Conservation (phyloP, 2,113 vertebrate species). For the Dromas ardeola region DNA sequence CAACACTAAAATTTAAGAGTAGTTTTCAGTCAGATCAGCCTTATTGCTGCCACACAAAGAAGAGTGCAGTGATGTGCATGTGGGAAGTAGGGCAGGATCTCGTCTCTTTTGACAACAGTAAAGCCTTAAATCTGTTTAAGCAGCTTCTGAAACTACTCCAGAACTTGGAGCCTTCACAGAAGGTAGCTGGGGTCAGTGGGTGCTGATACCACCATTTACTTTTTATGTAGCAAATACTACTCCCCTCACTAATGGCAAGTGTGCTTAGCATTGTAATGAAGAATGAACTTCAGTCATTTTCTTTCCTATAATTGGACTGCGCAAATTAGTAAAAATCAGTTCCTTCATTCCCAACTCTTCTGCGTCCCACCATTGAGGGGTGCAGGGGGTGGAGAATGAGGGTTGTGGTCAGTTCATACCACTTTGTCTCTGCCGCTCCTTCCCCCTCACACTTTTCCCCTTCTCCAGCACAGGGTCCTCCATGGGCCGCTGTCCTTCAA, state of each 20-base stretch:
- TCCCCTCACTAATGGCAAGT: background rate
- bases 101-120: background rate
- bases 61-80: background rate
- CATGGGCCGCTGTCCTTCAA: background rate
- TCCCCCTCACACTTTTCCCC: background rate
- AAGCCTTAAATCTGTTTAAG: background rate
- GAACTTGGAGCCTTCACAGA: background rate
- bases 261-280: background rate
- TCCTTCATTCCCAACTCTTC: background rate
- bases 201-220: background rate
- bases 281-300: background rate
- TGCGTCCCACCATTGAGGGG: fast-evolving
- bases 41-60: background rate
- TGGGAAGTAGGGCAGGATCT: background rate
- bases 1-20: background rate
- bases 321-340: background rate
- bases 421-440: background rate
- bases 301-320: background rate
- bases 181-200: background rate
- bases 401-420: background rate
- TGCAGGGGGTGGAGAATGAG: background rate
- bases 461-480: background rate
- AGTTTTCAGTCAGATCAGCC: background rate
- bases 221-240: background rate
- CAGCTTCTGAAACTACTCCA: background rate